These are phyloP conservation scores for Heliconius melpomene DNA, from an alignment of 1,140 invertebrate genomes.

Conservation along the genomic window DNA sequence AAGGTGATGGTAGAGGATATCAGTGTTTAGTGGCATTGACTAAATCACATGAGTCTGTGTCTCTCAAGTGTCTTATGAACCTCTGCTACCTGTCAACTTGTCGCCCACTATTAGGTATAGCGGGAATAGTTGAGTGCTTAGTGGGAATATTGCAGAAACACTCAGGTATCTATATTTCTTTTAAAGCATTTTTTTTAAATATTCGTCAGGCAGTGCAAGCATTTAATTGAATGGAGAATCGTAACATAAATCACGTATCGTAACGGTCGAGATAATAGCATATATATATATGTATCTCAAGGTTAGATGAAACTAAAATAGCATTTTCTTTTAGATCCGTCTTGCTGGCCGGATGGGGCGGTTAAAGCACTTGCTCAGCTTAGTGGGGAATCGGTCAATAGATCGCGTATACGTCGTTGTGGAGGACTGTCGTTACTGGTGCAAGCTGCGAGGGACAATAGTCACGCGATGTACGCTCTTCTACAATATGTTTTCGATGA, in stretches of 20 bases:
- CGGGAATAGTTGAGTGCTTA: constrained; percentile 73
- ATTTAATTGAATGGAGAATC: too few species aligned
- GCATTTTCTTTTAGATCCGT: constrained; percentile 16
- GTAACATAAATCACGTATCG: too few species aligned
- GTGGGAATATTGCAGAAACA: constrained; percentile 66
- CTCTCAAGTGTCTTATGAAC: constrained; percentile 77
- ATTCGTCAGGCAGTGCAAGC: too few species aligned
- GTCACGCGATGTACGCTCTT: constrained; percentile 63
- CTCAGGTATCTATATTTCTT: constrained; percentile 54
- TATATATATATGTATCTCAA: background rate
- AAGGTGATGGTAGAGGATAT: constrained; percentile 76
- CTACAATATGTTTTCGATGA: constrained; percentile 77
- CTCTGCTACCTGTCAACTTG: constrained; percentile 70
- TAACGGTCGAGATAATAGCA: too few species aligned
- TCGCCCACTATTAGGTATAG: constrained; percentile 65
- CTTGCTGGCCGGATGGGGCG: constrained; percentile 66
- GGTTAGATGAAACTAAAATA: background rate
- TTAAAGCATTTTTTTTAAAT: too few species aligned
- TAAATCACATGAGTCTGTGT: constrained; percentile 64
- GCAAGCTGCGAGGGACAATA: constrained; percentile 54
- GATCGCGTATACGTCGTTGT: constrained; percentile 66
- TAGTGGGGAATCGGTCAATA: constrained; percentile 72
- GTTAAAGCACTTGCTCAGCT: constrained; percentile 66
- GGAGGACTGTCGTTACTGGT: constrained; percentile 69
- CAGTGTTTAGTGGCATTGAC: constrained; percentile 73